Conservation (phyloP, 1,140 invertebrate species). For the Temnothorax longispinosus region DNA sequence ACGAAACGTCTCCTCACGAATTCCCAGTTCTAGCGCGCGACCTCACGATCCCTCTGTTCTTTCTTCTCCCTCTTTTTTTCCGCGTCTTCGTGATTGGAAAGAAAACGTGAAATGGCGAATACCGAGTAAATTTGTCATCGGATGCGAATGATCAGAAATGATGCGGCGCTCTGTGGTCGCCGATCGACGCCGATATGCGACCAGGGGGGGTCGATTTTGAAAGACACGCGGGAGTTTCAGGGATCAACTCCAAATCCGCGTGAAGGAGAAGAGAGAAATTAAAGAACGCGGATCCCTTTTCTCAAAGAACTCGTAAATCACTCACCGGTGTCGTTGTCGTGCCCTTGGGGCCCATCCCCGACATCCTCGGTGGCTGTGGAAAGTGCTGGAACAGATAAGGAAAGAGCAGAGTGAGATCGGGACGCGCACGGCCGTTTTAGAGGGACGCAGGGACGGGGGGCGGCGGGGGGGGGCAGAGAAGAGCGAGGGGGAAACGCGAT, state of each 20-base stretch:
- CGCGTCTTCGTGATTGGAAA: not conserved
- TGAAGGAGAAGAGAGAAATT: not conserved
- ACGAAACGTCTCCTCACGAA: conserved; percentile 49
- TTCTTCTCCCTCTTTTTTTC: not conserved
- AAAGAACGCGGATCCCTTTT: not conserved
- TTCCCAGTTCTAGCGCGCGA: conserved; percentile 6
- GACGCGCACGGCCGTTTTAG: not conserved
- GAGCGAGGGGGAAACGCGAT: conserved; percentile 6
- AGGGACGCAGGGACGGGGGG: not conserved
- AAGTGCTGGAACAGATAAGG: conserved; percentile 76
- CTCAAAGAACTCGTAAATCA: conserved; percentile 39
- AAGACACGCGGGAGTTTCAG: not conserved
- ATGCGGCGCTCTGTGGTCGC: too few relatives aligned
- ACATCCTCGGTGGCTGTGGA: conserved; percentile 80
- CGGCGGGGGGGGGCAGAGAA: not conserved
- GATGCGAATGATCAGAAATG: not conserved
- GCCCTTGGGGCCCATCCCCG: conserved; percentile 75
- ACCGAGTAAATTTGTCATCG: not conserved
- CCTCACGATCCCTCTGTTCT: not conserved
- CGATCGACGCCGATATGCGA: not conserved
- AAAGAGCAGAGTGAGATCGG: conserved; percentile 49
- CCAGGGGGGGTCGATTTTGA: not conserved
- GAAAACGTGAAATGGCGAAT: not conserved
- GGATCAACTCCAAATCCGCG: not conserved
- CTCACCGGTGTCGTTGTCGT: conserved; percentile 82